Evolutionary conservation across 1,140 invertebrate species (phyloP), one percentile per base, ranked within the genome.

Genomic region (Trypoxylus dichotomus): DNA sequence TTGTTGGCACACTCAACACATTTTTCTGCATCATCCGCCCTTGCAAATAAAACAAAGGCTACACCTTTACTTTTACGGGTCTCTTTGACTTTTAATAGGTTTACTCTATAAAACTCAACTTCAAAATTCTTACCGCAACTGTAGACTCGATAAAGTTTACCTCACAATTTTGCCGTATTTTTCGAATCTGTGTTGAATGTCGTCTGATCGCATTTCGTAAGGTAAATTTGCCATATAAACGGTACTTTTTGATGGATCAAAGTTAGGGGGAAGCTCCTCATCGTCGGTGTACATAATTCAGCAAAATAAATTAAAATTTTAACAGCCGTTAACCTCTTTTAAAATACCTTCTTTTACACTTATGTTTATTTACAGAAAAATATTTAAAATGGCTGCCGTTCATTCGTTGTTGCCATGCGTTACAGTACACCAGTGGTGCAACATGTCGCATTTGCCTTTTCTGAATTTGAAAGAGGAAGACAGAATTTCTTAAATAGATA

Each of bases 181-280:
- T 79, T 93, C 90, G 82, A 95, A 92, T 77, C 95, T 87, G 86
- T 94, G 91, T 81, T 93, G 91, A 15, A 95, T 85, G 86, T 95
- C 94, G 87, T 93, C 94, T 80, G 94, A 94, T 24, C 94, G 95
- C 24, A 95, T 87, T 15, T 92, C 91, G 85, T 92, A 95, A 2
- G 93, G 92, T 75, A 95, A 87, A 87, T 95, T 95, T 1, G 92
- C 92, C 15, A 94, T 87, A 85, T 95, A 95, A 73, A 95, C 92
- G 0, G 94, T 95, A 80, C 92, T 94, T 88, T 91, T 93, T 78
- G 84, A 84, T 11, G 85, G 85, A 7, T 79, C 81, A 78, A 86
- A 76, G 42, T 68, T 13, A 0, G 21, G 60, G 25, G 60, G 60
- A 0, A 68, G 27, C 2, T 84, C 82, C 24, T 78, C 78, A 79